phyloP scores from a whole-genome alignment of 2,797 vertebrate species.

The Falco rusticolus region DNA sequence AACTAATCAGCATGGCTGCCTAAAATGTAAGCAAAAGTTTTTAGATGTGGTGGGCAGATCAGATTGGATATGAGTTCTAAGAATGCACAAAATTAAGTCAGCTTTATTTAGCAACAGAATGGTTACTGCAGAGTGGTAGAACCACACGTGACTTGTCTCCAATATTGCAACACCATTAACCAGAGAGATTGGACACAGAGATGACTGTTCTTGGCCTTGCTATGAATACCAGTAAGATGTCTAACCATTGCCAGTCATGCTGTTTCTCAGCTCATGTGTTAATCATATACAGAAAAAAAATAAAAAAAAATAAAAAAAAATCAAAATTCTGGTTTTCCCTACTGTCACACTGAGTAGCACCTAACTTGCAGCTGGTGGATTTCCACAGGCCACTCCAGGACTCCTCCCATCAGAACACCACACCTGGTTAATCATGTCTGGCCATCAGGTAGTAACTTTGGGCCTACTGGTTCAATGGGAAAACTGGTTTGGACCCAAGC shows the following conservation, averaged over 20 bases:
- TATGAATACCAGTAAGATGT: background rate
- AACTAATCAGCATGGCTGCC: background rate
- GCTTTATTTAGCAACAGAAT: constrained; percentile 16
- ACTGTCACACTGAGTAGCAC: background rate
- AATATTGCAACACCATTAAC: background rate
- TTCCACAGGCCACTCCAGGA: background rate
- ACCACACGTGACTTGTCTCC: background rate
- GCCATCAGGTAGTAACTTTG: background rate
- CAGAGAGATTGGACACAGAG: background rate
- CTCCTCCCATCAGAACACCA: background rate
- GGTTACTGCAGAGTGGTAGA: background rate
- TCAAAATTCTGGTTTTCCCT: background rate
- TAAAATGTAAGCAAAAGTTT: constrained; percentile 30
- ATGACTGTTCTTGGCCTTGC: background rate
- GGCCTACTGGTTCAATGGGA: background rate
- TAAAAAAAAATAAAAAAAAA: too few relatives aligned
- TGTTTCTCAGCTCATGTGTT: background rate
- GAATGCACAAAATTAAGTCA: background rate
- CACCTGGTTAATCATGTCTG: background rate
- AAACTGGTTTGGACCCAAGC: background rate
- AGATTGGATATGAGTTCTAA: background rate
- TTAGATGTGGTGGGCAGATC: constrained; percentile 20
- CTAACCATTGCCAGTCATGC: background rate
- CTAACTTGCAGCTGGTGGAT: background rate
- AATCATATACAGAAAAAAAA: background rate